Evolutionary conservation across 1,140 invertebrate genomes (phyloP), one percentile per base, ranked within the genome.

Genomic region (Dinoponera quadriceps): DNA sequence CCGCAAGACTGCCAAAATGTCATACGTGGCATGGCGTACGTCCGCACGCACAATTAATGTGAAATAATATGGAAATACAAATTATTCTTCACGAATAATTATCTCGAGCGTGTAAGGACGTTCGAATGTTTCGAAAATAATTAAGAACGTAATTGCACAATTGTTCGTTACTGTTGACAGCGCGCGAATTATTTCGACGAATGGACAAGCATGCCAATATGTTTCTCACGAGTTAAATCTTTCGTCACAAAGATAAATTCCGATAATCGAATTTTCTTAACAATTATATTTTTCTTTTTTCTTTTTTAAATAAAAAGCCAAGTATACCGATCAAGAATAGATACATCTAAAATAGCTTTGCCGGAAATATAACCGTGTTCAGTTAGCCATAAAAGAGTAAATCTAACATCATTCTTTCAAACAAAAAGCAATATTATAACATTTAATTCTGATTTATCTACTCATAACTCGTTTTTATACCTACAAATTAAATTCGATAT

Each of bases 1-100:
- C 22, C 22, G 33, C 65, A 44, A 29, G 75, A 78, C 33, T 69
- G 65, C 75, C 65, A 80, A 69, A 80, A 44, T 80, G 51, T 57
- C 63, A 22, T 69, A 69, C 51, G 51, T 48, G 75, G 48, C 48
- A n/a, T 18, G n/a, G 1, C 14, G 27, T 14, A 78, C 63, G 33
- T 80, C n/a, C n/a, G 14, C 51, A 18, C 33, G 20, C 3, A n/a
- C 27, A 25, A 80, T 80, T 80, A 59, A 71, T 49, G 33, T n/a
- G 18, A 11, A 57, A 33, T 38, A 33, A 33, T 33, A 33, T 33
- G 29, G 29, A 33, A 33, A 71, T 57, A 3, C 33, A 57, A 44
- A 69, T 68, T 69, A 71, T 59, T 69, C 20, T 13, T 38, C 62
- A 11, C 20, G 29, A 20, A 0, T 27, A 54, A 54, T 68, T 68